phyloP scores from a whole-genome alignment of 2,113 vertebrate genomes.

The Ceuthmochares aereus region DNA sequence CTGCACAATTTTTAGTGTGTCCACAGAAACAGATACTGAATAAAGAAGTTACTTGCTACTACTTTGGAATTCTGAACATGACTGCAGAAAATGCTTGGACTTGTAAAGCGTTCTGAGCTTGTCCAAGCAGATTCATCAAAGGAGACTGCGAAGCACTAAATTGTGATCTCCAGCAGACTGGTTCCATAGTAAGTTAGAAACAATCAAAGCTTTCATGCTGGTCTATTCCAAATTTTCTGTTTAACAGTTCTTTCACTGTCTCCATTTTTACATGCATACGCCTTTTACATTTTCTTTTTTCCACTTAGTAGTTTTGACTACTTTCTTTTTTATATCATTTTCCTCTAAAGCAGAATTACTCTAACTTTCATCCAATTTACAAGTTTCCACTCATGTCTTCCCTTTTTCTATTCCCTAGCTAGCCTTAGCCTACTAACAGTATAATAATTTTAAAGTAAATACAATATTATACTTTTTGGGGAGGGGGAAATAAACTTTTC shows the following conservation, averaged over 20 bases:
- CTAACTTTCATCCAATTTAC: not conserved
- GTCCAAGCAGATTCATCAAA: not conserved
- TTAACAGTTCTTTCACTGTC: not conserved
- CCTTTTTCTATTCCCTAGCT: not conserved
- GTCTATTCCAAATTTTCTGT: not conserved
- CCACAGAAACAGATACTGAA: not conserved
- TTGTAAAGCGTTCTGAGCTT: not conserved
- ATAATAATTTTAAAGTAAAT: not conserved
- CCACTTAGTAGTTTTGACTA: not conserved
- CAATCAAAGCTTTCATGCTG: slow-evolving; percentile 1
- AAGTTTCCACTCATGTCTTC: not conserved
- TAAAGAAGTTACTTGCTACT: not conserved
- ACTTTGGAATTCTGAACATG: not conserved
- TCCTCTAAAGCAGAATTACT: not conserved
- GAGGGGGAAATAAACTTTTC: not conserved
- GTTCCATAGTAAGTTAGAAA: not conserved
- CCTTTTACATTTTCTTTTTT: not conserved
- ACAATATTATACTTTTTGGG: not conserved
- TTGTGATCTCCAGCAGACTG: not conserved
- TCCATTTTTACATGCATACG: not conserved
- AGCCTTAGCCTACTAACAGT: not conserved
- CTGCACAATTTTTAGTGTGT: not conserved
- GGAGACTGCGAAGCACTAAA: not conserved
- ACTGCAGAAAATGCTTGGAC: not conserved
- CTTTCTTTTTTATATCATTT: not conserved